Evolutionary conservation across 2,888 invertebrate species (phyloP).

Genomic region (Polyommatus iphigenia): DNA sequence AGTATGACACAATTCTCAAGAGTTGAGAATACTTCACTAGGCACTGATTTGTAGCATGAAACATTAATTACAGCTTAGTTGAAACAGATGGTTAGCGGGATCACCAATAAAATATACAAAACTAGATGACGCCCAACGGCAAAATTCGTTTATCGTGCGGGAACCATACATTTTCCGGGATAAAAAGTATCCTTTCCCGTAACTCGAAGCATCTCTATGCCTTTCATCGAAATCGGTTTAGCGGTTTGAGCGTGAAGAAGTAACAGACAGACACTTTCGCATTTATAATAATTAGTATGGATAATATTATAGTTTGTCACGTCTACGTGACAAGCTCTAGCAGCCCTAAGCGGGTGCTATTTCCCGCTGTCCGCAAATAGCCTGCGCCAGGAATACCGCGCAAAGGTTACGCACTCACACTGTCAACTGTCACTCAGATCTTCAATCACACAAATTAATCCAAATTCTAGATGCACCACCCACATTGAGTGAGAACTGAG

Average conservation of each 20-base stretch:
- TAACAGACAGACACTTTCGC: too few relatives aligned
- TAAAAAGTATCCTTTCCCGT: too few relatives aligned
- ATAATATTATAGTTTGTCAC: neutral
- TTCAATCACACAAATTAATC: neutral
- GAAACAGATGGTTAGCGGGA: neutral
- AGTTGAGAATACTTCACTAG: neutral
- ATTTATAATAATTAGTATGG: too few relatives aligned
- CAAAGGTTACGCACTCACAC: slow-evolving; percentile 54
- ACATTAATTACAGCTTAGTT: neutral
- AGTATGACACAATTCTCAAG: neutral
- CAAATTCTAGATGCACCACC: neutral
- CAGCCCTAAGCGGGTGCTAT: slow-evolving; percentile 45
- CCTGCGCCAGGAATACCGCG: slow-evolving; percentile 53
- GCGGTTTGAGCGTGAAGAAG: too few relatives aligned
- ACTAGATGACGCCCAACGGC: too few relatives aligned
- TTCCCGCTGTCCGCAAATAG: slow-evolving; percentile 55
- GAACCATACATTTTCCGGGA: too few relatives aligned
- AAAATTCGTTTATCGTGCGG: too few relatives aligned
- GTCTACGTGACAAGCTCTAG: neutral
- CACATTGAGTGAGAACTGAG: neutral
- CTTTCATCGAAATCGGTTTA: too few relatives aligned
- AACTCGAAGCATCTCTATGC: too few relatives aligned
- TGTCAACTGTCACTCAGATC: slow-evolving; percentile 24
- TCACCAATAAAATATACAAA: too few relatives aligned
- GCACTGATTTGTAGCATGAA: neutral